A percentile compares a stretch with the other conserved stretches of the same genome.
Evolutionary conservation across 2,797 vertebrate genomes (phyloP).

Genomic region (Etheostoma nigrum): DNA sequence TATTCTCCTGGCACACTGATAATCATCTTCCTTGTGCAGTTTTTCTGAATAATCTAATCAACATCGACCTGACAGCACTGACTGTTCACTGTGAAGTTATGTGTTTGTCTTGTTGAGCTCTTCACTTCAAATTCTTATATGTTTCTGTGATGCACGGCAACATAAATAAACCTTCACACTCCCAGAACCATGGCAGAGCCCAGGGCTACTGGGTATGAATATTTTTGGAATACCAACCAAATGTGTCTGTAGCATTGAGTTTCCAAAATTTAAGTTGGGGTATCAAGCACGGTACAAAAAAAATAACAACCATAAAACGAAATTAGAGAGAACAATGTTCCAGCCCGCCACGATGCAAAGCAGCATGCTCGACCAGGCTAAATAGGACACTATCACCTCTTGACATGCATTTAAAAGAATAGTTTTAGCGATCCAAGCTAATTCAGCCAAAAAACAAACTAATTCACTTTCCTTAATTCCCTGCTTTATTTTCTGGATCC

Average conservation of each 20-base stretch:
- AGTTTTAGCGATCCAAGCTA: conserved; percentile 29
- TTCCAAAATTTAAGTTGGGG: neutral
- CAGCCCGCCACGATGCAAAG: conserved; percentile 53
- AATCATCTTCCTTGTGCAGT: neutral
- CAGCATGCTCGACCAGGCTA: conserved; percentile 58
- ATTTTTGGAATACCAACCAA: neutral
- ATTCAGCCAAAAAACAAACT: conserved; percentile 19
- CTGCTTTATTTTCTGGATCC: conserved; percentile 40
- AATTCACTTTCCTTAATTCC: conserved; percentile 40
- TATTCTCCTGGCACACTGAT: neutral
- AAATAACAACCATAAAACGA: neutral
- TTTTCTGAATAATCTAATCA: conserved; percentile 18
- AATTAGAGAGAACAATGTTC: conserved; percentile 12
- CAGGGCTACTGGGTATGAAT: neutral
- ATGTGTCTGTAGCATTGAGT: neutral
- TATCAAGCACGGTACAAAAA: conserved; percentile 4
- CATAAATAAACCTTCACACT: neutral
- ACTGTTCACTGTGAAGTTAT: neutral
- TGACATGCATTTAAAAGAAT: conserved; percentile 57
- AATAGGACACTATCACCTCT: conserved; percentile 34
- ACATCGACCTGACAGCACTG: neutral
- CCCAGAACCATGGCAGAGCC: too few species aligned
- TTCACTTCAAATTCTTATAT: neutral
- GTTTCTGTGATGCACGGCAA: neutral
- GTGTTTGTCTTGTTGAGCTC: neutral